Evolutionary conservation across 2,888 invertebrate genomes (phyloP).

Genomic region (Phengaris arion): DNA sequence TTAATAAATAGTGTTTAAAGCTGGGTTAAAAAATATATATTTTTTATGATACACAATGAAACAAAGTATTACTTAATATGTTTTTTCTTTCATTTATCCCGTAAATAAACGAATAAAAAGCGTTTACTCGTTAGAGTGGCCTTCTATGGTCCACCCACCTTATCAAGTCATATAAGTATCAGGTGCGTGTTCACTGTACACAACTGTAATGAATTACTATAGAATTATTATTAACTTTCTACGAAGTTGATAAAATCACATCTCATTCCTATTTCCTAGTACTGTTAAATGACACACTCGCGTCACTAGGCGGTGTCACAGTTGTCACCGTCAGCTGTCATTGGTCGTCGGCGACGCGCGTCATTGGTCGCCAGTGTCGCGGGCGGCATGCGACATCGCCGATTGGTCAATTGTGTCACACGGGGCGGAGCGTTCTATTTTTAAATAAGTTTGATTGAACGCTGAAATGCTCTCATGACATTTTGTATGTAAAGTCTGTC

Average conservation of each 20-base stretch:
- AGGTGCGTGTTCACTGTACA: too few relatives aligned
- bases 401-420: conserved; percentile 70
- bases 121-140: too few relatives aligned
- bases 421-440: conserved; percentile 60
- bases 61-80: too few relatives aligned
- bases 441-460: conserved; percentile 39
- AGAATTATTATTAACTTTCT: not conserved
- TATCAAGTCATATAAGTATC: too few relatives aligned
- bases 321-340: conserved; percentile 61
- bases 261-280: not conserved
- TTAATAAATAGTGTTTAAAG: too few relatives aligned
- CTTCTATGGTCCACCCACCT: too few relatives aligned
- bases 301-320: conserved; percentile 68
- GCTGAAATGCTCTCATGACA: not conserved
- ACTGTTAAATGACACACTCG: not conserved
- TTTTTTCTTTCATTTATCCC: too few relatives aligned
- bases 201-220: too few relatives aligned
- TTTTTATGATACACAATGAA: too few relatives aligned
- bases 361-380: conserved; percentile 69
- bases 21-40: too few relatives aligned
- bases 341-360: conserved; percentile 66
- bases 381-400: conserved; percentile 68
- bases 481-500: not conserved
- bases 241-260: not conserved
- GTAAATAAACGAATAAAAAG: too few relatives aligned